Percentiles rank a stretch among this genome's conserved stretches.
phyloP scores from a whole-genome alignment of 1,140 invertebrate genomes.

The Coenobita brevimanus region DNA sequence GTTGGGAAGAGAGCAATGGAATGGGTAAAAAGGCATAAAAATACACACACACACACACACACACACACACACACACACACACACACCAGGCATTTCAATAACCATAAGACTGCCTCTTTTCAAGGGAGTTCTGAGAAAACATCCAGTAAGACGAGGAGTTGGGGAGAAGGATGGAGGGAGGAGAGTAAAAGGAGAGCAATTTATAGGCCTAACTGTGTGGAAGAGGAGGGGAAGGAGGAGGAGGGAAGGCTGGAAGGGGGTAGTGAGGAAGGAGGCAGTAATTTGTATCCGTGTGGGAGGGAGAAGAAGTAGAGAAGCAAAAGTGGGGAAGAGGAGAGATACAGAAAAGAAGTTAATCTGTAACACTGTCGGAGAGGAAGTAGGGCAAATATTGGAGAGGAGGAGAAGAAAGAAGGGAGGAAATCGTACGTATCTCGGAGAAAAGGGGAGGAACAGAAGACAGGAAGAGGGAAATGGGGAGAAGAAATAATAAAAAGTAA shows the following conservation, averaged over 20 bases:
- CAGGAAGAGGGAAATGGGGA: not conserved
- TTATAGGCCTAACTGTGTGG: too few species aligned
- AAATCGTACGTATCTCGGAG: not conserved
- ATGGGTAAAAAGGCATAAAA: too few species aligned
- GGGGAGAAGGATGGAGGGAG: too few species aligned
- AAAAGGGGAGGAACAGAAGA: not conserved
- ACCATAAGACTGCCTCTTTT: too few species aligned
- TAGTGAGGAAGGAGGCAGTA: not conserved
- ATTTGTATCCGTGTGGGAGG: not conserved
- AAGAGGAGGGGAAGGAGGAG: not conserved
- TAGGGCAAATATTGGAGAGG: not conserved
- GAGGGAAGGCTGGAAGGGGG: not conserved
- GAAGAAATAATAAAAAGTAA: constrained; percentile 4
- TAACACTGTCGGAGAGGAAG: not conserved
- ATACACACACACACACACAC: too few species aligned
- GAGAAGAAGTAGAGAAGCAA: not conserved
- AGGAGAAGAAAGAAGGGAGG: not conserved
- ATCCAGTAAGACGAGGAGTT: too few species aligned
- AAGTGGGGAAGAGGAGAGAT: not conserved
- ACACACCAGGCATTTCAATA: too few species aligned
- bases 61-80: too few species aligned
- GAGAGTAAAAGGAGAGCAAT: too few species aligned
- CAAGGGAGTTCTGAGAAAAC: too few species aligned
- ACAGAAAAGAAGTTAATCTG: not conserved
- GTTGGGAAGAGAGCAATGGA: too few species aligned